These are phyloP conservation scores for Bombus balteatus DNA, from an alignment of 1,140 invertebrate species.

Conservation along the genomic window DNA sequence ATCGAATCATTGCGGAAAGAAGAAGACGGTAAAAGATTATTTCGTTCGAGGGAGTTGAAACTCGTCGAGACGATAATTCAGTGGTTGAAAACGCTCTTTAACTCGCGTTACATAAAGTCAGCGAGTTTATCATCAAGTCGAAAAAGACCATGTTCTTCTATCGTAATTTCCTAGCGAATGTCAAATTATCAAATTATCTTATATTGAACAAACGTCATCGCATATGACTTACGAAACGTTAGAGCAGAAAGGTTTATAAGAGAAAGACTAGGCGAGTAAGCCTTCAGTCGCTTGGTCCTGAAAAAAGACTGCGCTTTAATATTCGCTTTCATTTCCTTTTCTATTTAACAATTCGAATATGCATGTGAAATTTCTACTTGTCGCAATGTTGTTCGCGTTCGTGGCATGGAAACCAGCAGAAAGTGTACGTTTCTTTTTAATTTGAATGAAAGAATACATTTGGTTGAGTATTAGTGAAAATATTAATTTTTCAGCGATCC, in stretches of 20 bases:
- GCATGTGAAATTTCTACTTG: conserved; percentile 4
- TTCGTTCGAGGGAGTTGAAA: background rate
- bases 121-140: conserved; percentile 14
- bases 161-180: background rate
- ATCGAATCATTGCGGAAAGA: background rate
- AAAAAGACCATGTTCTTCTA: background rate
- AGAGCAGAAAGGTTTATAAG: conserved; percentile 16
- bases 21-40: background rate
- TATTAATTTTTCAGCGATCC: too few species aligned
- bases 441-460: background rate
- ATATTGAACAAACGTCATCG: background rate
- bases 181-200: background rate
- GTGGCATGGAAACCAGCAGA: background rate
- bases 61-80: background rate
- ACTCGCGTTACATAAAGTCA: conserved; percentile 17
- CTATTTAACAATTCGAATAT: conserved; percentile 4
- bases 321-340: background rate
- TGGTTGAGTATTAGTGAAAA: background rate
- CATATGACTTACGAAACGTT: too few species aligned
- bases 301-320: background rate
- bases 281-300: background rate
- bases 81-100: background rate
- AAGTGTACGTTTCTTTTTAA: conserved; percentile 39
- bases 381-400: background rate
- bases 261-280: too few species aligned